A percentile compares a stretch with the other conserved stretches of the same genome.
phyloP scores from a whole-genome alignment of 2,888 invertebrate genomes.

The Axea sp. region DNA sequence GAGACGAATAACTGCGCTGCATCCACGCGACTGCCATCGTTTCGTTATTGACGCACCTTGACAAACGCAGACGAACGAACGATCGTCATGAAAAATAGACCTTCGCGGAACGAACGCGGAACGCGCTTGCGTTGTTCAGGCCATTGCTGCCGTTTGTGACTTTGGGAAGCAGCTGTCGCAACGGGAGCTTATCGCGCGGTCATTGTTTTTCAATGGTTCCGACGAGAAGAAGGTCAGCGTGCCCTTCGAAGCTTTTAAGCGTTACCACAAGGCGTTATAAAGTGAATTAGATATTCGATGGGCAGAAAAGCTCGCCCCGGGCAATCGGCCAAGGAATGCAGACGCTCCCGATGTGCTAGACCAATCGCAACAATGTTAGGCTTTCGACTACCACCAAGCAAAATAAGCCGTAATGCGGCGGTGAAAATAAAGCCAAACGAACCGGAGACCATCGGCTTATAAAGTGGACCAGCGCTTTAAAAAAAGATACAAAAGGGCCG shows the following conservation, averaged over 20 bases:
- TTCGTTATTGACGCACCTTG: too few species aligned
- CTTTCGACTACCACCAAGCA: slow-evolving; percentile 65
- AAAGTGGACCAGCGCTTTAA: slow-evolving; percentile 34
- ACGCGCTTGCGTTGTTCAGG: too few species aligned
- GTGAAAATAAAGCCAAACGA: slow-evolving; percentile 58
- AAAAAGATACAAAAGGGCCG: not conserved
- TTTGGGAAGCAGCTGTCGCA: too few species aligned
- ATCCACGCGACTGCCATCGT: too few species aligned
- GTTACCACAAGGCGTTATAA: slow-evolving; percentile 56
- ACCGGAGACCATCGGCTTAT: slow-evolving; percentile 20
- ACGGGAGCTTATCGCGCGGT: slow-evolving; percentile 34
- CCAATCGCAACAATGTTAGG: slow-evolving; percentile 72
- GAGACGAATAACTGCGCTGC: too few species aligned
- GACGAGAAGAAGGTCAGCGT: slow-evolving; percentile 65
- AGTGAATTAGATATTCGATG: slow-evolving; percentile 72
- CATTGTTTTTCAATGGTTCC: slow-evolving; percentile 59
- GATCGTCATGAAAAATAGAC: too few species aligned
- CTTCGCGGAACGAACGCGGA: too few species aligned
- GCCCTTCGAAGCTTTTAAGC: slow-evolving; percentile 58
- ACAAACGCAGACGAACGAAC: too few species aligned
- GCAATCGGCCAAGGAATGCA: slow-evolving; percentile 75
- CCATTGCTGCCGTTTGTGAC: too few species aligned
- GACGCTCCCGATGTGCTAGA: slow-evolving; percentile 71
- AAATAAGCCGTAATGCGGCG: slow-evolving; percentile 64
- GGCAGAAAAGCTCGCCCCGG: slow-evolving; percentile 69